Base-by-base conservation (phyloP, 1,140 invertebrate species). In the Drosophila bifasciata region DNA sequence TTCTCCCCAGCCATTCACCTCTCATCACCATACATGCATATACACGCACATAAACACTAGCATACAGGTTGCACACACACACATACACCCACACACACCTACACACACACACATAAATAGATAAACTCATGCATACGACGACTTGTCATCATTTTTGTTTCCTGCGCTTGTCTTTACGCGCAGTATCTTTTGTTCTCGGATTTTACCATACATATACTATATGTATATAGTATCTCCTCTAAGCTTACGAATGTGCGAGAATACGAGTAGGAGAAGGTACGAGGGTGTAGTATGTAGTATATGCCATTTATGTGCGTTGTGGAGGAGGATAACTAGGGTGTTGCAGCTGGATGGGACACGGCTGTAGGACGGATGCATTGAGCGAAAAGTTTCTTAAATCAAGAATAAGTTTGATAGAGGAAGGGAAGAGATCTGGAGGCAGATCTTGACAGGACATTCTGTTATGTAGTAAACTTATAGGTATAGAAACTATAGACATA, bases 171-270 rank as follows among this genome's bases (percentile, higher is more conserved):
- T 81, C 77, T 70, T 67, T 77, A 71, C 72, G 56, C 73, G 61
- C 57, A 69, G 81, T 67, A 62, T 80, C 81, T 80, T 85, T 88
- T 88, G 83, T 88, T 77, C 77, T 75, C 64, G 53, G 68, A n/a
- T 62, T 69, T 85, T 59, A 32, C 51, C 66, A 68, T 48, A 74
- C 11, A 36, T 13, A 5, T 13, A 13, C 8, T 4, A 36, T 36
- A 36, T 36, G n/a, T n/a, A n/a, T n/a, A n/a, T n/a, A n/a, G n/a
- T n/a, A n/a, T n/a, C n/a, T n/a, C n/a, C 32, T 85, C 83, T 70
- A 77, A 74, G 77, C 71, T 75, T 73, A 13, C 32, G 32, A 36
- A 11, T 11, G 28, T 32, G 4, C 28, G 9, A 32, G 32, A 13
- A 36, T 3, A 32, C 3, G 32, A 36, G 11, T 13, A 36, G 9